Base-by-base conservation (phyloP, 1,140 invertebrate species). In the Drosophila bifasciata region DNA sequence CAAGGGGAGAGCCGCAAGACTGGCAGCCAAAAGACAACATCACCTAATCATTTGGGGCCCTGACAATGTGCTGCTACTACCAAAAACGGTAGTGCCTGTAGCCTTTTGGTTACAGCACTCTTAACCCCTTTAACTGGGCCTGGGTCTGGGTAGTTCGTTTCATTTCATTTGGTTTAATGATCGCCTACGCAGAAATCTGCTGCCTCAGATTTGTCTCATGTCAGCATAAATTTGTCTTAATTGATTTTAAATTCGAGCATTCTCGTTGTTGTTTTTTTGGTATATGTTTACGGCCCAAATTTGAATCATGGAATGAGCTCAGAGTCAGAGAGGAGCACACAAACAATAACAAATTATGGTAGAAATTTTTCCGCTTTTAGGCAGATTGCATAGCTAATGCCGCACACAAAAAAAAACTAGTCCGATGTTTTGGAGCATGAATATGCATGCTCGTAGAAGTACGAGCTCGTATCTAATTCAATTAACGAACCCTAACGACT, bases 161-260 rank as follows among this genome's bases (percentile, higher is more conserved):
- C 53, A 32, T 63, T 63, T 25, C 23, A 1, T 25, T 25, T 25
- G 48, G 63, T 79, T 80, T 80, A 76, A 73, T 79, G 40, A 74
- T 75, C 80, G 81, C 81, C 81, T 78, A 85, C 81, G 83, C 77
- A 77, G 67, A 72, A 55, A 76, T 44, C n/a, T 40, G 23, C 69
- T 74, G 77, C 49, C 64, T 86, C 48, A 70, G 74, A 81, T 85
- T 77, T 86, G 81, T 85, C 80, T 86, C 67, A 81, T 81, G 81
- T 86, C 81, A 88, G 83, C 78, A 85, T 85, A 85, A 81, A 85
- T 88, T 85, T 85, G 83, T 72, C 69, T 88, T 85, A 78, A 85
- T 85, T 85, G 80, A 85, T 85, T 85, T 85, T 86, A 81, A 85
- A 81, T 86, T 81, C 85, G 69, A 79, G 36, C 75, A 84, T 83